Evolutionary conservation across 2,113 vertebrate species (phyloP), one percentile per base, ranked within the genome.

Genomic region (Sclerurus mexicanus): DNA sequence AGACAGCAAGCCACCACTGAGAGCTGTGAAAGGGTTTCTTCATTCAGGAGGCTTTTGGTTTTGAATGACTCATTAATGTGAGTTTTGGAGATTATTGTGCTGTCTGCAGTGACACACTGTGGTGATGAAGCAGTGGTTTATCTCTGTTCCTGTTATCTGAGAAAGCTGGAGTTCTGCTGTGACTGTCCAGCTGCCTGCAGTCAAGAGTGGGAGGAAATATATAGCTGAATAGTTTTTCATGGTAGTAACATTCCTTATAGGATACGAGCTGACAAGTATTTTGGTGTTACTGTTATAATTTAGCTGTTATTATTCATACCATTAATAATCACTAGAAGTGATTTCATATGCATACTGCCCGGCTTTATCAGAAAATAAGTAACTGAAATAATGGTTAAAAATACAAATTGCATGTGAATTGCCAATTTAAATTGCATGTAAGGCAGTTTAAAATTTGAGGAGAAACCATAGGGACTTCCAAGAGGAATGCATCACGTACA

Each of bases 101-200:
- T 94, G 64, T 62, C 97, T 97, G 71, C 96, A 94, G 95, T 97
- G 97, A 92, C 97, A 92, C 85, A 97, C 28, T 46, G 95, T 97
- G 97, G 97, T 64, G 7, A 46, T 47, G 20, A 52, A 27, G 46
- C 44, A 83, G 73, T 49, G 42, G 46, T 75, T 92, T 28, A 4
- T 22, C 30, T 76, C 50, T 33, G 42, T 59, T 10, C 18, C 25
- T 23, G 3, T 14, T 47, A 15, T 3, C 52, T 42, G 42, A 16
- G 27, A 53, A 30, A 49, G 3, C 1, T 7, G 2, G 25, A 37
- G 28, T 5, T 76, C 37, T 75, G 63, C 60, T 46, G 23, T 12
- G 17, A 35, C 44, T 4, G 12, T 21, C 39, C 33, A 35, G 46
- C 40, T 52, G 33, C n/a, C 39, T 55, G 64, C 39, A 56, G 2